A percentile compares a stretch with the other conserved stretches of the same genome.
phyloP scores from a whole-genome alignment of 1,140 invertebrate species.

The Metaphire vulgaris region DNA sequence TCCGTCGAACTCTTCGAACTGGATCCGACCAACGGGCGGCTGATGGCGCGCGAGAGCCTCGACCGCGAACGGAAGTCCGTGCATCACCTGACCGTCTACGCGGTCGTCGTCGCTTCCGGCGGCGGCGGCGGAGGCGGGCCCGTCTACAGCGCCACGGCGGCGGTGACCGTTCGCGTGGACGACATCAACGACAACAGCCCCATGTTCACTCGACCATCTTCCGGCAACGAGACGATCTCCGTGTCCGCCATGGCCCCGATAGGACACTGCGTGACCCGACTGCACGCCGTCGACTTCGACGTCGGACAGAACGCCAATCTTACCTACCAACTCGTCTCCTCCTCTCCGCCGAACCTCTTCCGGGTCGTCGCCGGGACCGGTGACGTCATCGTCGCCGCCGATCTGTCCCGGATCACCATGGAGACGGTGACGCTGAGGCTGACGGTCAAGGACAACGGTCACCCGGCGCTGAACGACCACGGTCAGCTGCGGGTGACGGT shows the following conservation, averaged over 20 bases:
- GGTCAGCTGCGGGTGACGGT: constrained; percentile 14
- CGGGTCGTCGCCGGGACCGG: constrained; percentile 7
- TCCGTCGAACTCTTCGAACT: constrained; percentile 21
- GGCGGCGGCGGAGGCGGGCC: constrained; percentile 69
- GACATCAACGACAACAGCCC: constrained; percentile 31
- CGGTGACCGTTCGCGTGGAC: constrained; percentile 20
- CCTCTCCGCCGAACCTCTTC: background rate
- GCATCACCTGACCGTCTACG: constrained; percentile 12
- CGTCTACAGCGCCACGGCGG: constrained; percentile 54
- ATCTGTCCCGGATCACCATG: background rate
- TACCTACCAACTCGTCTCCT: background rate
- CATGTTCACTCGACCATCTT: constrained; percentile 18
- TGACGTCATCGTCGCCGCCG: background rate
- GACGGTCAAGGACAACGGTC: constrained; percentile 17
- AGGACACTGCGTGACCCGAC: constrained; percentile 7
- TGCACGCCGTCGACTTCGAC: constrained; percentile 24
- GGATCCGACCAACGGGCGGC: background rate
- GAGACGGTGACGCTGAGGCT: constrained; percentile 2
- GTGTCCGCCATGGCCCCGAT: constrained; percentile 13
- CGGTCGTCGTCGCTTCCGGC: background rate
- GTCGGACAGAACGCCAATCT: constrained; percentile 23
- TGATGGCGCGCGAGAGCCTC: constrained; percentile 5
- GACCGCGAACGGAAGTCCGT: constrained; percentile 17
- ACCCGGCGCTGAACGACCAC: constrained; percentile 7
- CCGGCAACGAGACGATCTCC: constrained; percentile 22